Evolutionary conservation across 2,113 vertebrate genomes (phyloP).

Genomic region (Eidolon helvum): DNA sequence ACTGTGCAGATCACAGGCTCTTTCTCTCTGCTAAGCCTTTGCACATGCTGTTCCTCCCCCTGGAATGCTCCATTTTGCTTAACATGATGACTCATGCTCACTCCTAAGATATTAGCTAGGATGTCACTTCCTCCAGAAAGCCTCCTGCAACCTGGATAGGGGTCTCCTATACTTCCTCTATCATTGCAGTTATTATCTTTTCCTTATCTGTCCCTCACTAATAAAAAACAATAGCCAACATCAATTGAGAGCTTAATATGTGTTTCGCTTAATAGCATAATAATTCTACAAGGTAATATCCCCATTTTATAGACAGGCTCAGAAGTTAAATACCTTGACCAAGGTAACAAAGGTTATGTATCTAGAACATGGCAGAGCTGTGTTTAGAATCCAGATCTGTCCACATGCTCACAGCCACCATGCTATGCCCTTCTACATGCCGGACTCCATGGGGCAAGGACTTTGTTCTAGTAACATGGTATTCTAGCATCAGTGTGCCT

Average conservation of each 20-base stretch:
- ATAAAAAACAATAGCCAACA: neutral
- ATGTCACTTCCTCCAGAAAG: neutral
- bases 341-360: neutral
- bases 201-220: neutral
- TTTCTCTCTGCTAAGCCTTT: neutral
- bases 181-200: neutral
- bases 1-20: too few species aligned
- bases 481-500: neutral
- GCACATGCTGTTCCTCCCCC: neutral
- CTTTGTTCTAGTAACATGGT: too few species aligned
- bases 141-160: neutral
- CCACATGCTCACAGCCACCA: neutral
- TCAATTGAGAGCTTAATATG: neutral
- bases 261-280: neutral
- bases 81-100: neutral
- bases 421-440: fast-evolving
- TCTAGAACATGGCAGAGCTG: neutral
- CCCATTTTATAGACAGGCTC: neutral
- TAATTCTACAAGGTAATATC: neutral
- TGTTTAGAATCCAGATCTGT: neutral
- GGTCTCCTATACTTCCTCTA: neutral
- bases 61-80: neutral
- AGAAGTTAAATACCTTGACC: neutral
- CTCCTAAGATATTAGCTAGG: neutral
- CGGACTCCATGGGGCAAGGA: neutral